phyloP scores from a whole-genome alignment of 2,113 vertebrate genomes.

The Aplodontia rufa region DNA sequence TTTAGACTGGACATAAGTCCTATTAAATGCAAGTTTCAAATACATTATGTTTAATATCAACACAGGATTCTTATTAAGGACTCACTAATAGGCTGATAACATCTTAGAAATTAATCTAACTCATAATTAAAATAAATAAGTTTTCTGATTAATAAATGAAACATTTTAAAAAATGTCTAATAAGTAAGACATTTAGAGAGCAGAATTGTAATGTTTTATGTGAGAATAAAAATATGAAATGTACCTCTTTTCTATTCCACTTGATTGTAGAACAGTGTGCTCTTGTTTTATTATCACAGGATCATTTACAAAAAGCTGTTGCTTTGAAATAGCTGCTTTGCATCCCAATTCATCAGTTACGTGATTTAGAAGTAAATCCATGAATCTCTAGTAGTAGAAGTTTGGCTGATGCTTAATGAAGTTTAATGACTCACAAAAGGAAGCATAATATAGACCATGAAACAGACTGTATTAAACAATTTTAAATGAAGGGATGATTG shows the following conservation, averaged over 20 bases:
- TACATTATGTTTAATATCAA: neutral
- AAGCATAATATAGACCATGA: neutral
- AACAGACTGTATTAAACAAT: neutral
- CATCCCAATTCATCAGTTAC: neutral
- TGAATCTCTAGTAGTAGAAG: neutral
- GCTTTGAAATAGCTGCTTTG: neutral
- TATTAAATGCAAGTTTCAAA: neutral
- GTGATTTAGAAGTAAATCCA: neutral
- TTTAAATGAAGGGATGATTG: conserved; percentile 48
- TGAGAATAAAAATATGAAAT: neutral
- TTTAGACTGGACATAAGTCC: neutral
- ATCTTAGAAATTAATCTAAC: neutral
- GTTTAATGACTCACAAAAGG: conserved; percentile 17
- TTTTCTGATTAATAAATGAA: neutral
- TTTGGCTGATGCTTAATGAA: neutral
- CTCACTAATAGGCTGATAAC: neutral
- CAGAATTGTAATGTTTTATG: neutral
- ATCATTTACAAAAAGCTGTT: neutral
- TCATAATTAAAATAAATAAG: neutral
- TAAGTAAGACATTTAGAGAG: neutral
- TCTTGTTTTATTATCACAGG: neutral
- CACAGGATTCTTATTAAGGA: neutral
- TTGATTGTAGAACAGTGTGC: neutral
- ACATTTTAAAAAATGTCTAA: neutral
- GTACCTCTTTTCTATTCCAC: neutral